Percentiles rank a stretch among this genome's conserved stretches.
These are phyloP conservation scores for Sebastes cheni DNA, from an alignment of 2,797 vertebrate species.

Conservation along the genomic window DNA sequence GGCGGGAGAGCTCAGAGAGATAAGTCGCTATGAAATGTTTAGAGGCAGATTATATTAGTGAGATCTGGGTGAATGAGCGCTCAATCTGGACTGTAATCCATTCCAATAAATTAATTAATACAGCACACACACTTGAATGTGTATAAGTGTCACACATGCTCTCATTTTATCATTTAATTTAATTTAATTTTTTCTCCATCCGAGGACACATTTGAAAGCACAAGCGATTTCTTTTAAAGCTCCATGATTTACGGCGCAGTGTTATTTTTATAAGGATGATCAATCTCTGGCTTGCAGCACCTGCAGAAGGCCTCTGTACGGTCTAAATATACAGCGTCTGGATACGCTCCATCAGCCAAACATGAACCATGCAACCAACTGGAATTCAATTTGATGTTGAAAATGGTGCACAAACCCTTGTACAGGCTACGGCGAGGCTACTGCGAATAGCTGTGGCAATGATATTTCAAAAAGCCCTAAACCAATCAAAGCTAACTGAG, in stretches of 20 bases:
- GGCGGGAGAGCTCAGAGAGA: conserved; percentile 62
- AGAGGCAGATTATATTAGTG: conserved; percentile 75
- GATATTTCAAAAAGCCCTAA: conserved; percentile 26
- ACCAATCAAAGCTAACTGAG: conserved; percentile 55
- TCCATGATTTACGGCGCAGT: conserved; percentile 14
- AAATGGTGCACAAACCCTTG: not conserved
- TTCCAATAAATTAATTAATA: conserved; percentile 71
- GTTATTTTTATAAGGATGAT: conserved; percentile 58
- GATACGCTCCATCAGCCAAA: conserved; percentile 47
- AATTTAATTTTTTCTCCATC: conserved; percentile 28
- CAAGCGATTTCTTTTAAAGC: conserved; percentile 11
- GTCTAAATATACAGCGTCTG: conserved; percentile 61
- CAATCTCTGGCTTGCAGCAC: conserved; percentile 54
- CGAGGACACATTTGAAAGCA: conserved; percentile 1
- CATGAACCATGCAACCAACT: not conserved
- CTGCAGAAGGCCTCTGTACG: conserved; percentile 20
- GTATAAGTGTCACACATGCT: conserved; percentile 23
- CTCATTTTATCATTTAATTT: conserved; percentile 29
- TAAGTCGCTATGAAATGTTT: conserved; percentile 72
- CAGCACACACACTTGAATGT: conserved; percentile 35
- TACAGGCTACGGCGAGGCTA: not conserved
- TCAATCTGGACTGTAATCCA: conserved; percentile 72
- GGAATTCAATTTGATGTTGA: conserved; percentile 44
- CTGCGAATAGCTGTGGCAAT: not conserved
- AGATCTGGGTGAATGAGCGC: conserved; percentile 69